Percentiles rank a stretch among this genome's conserved stretches.
These are phyloP conservation scores for Gracilinanus agilis DNA, from an alignment of 2,113 vertebrate species.

Conservation along the genomic window DNA sequence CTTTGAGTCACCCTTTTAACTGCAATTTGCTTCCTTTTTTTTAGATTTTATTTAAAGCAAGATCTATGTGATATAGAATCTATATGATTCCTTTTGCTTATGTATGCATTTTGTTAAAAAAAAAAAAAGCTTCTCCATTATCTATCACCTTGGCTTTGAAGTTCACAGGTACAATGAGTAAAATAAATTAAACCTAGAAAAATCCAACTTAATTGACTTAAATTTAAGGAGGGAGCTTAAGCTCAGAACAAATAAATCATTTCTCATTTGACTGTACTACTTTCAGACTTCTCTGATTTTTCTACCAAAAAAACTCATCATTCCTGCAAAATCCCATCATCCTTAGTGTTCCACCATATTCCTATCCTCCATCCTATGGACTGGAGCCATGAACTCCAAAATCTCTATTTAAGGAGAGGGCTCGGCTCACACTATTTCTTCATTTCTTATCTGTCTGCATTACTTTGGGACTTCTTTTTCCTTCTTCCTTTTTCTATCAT, in stretches of 20 bases:
- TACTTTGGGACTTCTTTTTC: too few relatives aligned
- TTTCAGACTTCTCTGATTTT: background rate
- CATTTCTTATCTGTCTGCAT: background rate
- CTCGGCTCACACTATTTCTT: background rate
- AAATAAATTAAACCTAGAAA: background rate
- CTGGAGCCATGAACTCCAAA: background rate
- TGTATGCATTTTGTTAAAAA: too few relatives aligned
- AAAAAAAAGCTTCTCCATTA: too few relatives aligned
- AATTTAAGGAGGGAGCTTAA: background rate
- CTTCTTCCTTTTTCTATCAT: too few relatives aligned
- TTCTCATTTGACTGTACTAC: background rate
- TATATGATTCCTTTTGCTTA: too few relatives aligned
- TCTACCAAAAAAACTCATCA: background rate
- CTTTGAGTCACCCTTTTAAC: too few relatives aligned
- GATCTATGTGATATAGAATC: background rate
- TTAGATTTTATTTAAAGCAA: background rate
- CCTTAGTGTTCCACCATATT: background rate
- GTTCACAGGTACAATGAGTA: background rate
- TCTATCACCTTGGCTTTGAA: background rate
- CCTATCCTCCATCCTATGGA: background rate
- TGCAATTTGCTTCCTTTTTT: background rate
- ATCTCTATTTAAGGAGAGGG: background rate
- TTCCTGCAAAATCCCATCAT: background rate
- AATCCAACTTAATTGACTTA: background rate
- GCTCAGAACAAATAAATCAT: background rate